Conservation (phyloP, 2,113 vertebrate genomes). For the Eptatretus burgeri region DNA sequence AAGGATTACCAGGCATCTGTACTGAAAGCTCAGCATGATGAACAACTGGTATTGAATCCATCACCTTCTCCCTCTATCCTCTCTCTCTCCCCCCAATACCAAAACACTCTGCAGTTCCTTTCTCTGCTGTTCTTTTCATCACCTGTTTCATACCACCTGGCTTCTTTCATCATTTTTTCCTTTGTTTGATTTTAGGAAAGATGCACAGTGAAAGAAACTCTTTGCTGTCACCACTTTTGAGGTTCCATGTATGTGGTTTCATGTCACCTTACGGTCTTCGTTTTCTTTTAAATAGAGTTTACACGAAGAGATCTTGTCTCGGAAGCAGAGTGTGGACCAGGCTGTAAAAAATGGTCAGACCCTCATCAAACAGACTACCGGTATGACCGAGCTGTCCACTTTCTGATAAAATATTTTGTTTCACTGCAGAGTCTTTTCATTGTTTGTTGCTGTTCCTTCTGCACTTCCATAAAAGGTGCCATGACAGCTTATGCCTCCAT, state of each 20-base stretch:
- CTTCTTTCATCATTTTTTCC: background rate
- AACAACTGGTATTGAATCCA: conserved; percentile 39
- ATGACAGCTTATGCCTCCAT: no score
- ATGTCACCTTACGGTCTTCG: no score
- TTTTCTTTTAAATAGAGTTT: conserved; percentile 26
- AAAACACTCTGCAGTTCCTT: background rate
- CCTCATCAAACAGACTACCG: conserved; percentile 88
- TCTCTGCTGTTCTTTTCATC: conserved; percentile 6
- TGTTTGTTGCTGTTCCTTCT: no score
- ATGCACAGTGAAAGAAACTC: no score
- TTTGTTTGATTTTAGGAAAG: background rate
- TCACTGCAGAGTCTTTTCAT: no score
- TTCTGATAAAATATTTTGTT: no score
- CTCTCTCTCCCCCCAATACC: no score
- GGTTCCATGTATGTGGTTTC: no score
- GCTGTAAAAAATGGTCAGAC: conserved; percentile 87
- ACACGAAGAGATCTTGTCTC: conserved; percentile 75
- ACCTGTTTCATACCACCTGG: background rate
- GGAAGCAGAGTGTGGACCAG: conserved; percentile 91
- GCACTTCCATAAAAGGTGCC: no score
- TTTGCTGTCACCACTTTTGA: no score
- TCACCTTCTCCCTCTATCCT: no score
- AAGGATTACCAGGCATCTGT: conserved; percentile 54
- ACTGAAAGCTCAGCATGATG: conserved; percentile 56
- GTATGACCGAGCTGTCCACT: conserved; percentile 15